Evolutionary conservation across 2,888 invertebrate genomes (phyloP).

Genomic region (Tinea semifulvella): DNA sequence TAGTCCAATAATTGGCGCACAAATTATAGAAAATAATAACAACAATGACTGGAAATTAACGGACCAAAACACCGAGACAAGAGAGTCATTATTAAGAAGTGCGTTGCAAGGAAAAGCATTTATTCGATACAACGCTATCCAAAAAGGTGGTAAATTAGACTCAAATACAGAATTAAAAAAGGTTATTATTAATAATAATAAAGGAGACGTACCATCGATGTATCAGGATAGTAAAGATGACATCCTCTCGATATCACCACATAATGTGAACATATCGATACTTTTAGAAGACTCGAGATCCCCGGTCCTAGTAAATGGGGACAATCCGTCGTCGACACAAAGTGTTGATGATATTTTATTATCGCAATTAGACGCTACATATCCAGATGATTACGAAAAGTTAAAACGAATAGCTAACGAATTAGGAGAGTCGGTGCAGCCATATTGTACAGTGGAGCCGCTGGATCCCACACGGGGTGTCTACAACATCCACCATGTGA

Average conservation of each 20-base stretch:
- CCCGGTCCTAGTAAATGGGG: constrained; percentile 50
- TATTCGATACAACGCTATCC: constrained; percentile 63
- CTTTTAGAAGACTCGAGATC: constrained; percentile 54
- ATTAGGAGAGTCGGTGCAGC: constrained; percentile 79
- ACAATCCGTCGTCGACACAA: constrained; percentile 66
- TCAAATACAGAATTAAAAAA: constrained; percentile 46
- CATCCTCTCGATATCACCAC: constrained; percentile 50
- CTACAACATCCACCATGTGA: constrained; percentile 64
- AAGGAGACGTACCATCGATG: constrained; percentile 66
- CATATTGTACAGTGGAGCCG: constrained; percentile 70
- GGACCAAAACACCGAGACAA: constrained; percentile 72
- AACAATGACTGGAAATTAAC: constrained; percentile 86
- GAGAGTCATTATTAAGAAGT: constrained; percentile 81
- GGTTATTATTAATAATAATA: constrained; percentile 56
- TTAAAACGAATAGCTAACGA: constrained; percentile 85
- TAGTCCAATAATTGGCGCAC: constrained; percentile 56
- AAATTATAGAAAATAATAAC: constrained; percentile 72
- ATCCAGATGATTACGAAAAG: constrained; percentile 85
- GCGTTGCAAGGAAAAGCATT: constrained; percentile 83
- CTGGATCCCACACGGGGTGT: constrained; percentile 60
- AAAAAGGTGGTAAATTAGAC: constrained; percentile 57
- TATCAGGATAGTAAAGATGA: constrained; percentile 54
- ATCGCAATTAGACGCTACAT: constrained; percentile 73
- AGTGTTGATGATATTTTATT: constrained; percentile 76
- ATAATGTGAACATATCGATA: constrained; percentile 56